Base-by-base conservation (phyloP, 2,888 invertebrate genomes). In the Parelbella ahira region DNA sequence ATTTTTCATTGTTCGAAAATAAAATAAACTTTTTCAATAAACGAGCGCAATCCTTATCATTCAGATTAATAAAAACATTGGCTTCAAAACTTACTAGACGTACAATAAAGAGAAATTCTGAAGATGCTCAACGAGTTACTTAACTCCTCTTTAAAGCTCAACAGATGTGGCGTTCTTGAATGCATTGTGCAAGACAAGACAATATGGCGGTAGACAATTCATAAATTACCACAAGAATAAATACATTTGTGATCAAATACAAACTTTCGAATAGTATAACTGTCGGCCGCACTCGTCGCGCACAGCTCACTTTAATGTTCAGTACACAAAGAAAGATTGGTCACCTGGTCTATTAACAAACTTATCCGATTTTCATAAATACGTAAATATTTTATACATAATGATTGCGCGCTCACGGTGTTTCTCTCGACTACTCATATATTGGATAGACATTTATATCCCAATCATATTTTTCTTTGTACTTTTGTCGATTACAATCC, bases 401-500 rank as follows among this genome's bases (percentile, higher is more conserved):
- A 66, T 64, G 60, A 60, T 60, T 60, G 60, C 56, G 59, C 60
- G 47, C 59, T 58, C 61, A 59, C 48, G 59, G 51, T 67, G 60
- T 65, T 58, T 54, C 59, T 52, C 50, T 52, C 55, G 59, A 59
- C 59, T 60, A 60, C 62, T 59, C 7, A 18, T 32, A 43, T 46
- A 37, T 39, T 32, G 58, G 66, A 59, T 53, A 63, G 56, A 59
- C 48, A 56, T 61, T 59, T 63, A 60, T 61, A 65, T 63, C 58
- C 63, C 74, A 67, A 58, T 68, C 69, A 68, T 62, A 64, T 69
- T 66, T 66, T 64, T n/a, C 72, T 82, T 82, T 82, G 82, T 82
- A 82, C 82, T 82, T 78, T 76, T 71, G 63, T 69, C n/a, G 65
- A 72, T 77, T 69, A 72, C 68, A 64, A 66, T 68, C 62, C 68